Evolutionary conservation across 2,888 invertebrate genomes (phyloP), one percentile per base, ranked within the genome.

Genomic region (Ennomos erosarius): DNA sequence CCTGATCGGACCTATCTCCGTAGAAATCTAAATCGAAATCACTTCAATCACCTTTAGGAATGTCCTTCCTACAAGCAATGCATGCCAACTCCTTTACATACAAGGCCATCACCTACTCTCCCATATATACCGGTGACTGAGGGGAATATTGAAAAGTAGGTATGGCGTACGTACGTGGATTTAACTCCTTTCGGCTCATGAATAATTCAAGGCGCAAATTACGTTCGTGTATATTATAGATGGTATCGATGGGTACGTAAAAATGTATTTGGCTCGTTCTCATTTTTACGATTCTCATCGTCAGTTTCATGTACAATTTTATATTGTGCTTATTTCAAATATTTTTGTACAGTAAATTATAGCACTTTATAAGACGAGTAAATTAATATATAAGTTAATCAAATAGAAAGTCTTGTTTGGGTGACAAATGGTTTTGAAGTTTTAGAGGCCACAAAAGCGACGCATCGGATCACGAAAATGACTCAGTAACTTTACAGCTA

Each of bases 31-130:
- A 59, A 59, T 54, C 39, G 49, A 59, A 54, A 35, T 48, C 43
- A 52, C 12, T 47, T 10, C 42, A 47, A 49, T 44, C 51, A 59
- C 35, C 45, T 55, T 62, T 54, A 54, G 61, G 57, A 66, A 62
- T 66, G 65, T 60, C 56, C 54, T 37, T n/a, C 49, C 46, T 42
- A 57, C 62, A 55, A 46, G 42, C 54, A 64, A 66, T 68, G 67
- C 69, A 69, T 68, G 57, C 59, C 51, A 71, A 70, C 66, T 57
- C 55, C 64, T 43, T 39, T 52, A 55, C 65, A 68, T 46, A 58
- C 63, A 60, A 72, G 75, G 76, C 73, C 73, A 77, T 78, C 79
- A 77, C 78, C 79, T 69, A 77, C 68, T 79, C 62, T 52, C 67
- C 70, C 61, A 74, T 73, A 74, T 73, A 74, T 71, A 47, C 50